A percentile compares a stretch with the other conserved stretches of the same genome.
phyloP scores from a whole-genome alignment of 2,888 invertebrate species.

The Yponomeuta malinellus region DNA sequence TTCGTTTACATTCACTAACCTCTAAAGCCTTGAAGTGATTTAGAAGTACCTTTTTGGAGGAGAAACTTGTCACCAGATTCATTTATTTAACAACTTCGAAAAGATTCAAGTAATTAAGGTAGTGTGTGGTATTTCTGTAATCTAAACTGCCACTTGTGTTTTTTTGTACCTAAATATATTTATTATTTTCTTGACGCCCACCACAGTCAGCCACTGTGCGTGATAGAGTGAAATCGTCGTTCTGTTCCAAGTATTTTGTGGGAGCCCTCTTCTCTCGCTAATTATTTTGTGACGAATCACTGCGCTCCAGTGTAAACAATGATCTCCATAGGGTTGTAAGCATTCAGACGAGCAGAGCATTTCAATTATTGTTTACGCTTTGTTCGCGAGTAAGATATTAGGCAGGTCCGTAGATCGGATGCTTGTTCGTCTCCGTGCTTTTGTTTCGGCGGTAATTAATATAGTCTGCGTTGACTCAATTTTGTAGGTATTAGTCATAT shows the following conservation, averaged over 20 bases:
- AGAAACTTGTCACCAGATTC: too few relatives aligned
- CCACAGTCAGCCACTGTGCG: background rate
- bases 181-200: too few relatives aligned
- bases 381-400: background rate
- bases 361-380: constrained; percentile 14
- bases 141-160: too few relatives aligned
- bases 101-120: too few relatives aligned
- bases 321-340: constrained; percentile 19
- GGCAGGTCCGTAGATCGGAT: background rate
- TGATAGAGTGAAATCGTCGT: background rate
- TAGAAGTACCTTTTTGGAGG: too few relatives aligned
- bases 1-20: too few relatives aligned
- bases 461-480: background rate
- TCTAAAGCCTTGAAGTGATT: too few relatives aligned
- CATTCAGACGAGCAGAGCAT: constrained; percentile 15
- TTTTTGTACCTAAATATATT: too few relatives aligned
- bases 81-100: too few relatives aligned
- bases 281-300: constrained; percentile 48
- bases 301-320: constrained; percentile 43
- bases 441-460: constrained; percentile 7
- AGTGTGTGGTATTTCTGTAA: too few relatives aligned
- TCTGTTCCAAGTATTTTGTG: background rate
- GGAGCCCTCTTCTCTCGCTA: constrained; percentile 29
- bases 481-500: background rate
- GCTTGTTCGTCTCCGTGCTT: background rate